phyloP scores from a whole-genome alignment of 2,888 invertebrate species.

The Autographa pulchrina region DNA sequence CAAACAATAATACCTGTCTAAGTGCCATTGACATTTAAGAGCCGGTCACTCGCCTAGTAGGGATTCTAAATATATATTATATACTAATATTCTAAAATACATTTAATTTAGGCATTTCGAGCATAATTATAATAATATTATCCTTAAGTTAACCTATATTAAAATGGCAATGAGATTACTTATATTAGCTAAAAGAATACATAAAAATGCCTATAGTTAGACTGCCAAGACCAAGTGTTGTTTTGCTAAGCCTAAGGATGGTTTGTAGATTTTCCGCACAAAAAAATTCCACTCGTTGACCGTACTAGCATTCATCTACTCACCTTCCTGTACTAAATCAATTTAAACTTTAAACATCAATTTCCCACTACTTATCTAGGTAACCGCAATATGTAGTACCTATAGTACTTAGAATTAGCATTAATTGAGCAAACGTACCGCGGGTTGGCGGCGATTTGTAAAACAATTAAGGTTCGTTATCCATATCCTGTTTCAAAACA shows the following conservation, averaged over 20 bases:
- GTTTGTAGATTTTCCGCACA: not conserved
- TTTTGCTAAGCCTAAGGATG: not conserved
- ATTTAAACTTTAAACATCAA: slow-evolving; percentile 19
- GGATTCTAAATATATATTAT: slow-evolving; percentile 13
- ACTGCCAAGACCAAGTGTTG: not conserved
- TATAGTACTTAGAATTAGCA: slow-evolving; percentile 18
- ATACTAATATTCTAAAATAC: slow-evolving; percentile 14
- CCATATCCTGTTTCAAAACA: slow-evolving; percentile 57
- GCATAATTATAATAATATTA: slow-evolving; percentile 20
- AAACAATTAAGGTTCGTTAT: slow-evolving; percentile 54
- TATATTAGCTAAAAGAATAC: not conserved
- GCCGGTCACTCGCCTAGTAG: slow-evolving; percentile 7
- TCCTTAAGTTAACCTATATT: slow-evolving; percentile 27
- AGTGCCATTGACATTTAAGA: slow-evolving; percentile 44
- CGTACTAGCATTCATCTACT: not conserved
- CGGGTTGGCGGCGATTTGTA: slow-evolving; percentile 35
- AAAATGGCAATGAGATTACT: slow-evolving; percentile 17
- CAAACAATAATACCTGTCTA: not conserved
- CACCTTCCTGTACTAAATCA: not conserved
- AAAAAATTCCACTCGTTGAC: not conserved
- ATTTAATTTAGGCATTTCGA: slow-evolving; percentile 17
- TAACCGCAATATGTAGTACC: slow-evolving; percentile 9
- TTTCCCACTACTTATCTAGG: slow-evolving; percentile 41
- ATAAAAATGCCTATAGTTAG: not conserved
- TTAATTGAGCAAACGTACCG: slow-evolving; percentile 22